These are phyloP conservation scores for Apistogramma diplotaenia DNA, from an alignment of 2,113 vertebrate genomes.

Conservation along the genomic window DNA sequence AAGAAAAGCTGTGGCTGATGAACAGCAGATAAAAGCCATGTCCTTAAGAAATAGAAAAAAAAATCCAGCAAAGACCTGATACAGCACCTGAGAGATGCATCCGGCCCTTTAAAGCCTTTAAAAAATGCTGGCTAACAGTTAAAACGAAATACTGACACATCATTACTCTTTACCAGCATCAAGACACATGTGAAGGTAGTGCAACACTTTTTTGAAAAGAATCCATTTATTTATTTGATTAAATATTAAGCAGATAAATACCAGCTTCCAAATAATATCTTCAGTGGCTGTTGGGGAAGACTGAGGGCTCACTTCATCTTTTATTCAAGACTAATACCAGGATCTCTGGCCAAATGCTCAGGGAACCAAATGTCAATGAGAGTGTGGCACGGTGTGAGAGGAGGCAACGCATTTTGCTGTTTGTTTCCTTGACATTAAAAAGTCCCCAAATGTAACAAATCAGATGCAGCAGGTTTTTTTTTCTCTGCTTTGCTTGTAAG, in stretches of 20 bases:
- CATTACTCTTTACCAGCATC: not conserved
- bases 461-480: not conserved
- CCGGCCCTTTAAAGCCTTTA: not conserved
- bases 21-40: no score
- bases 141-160: not conserved
- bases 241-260: not conserved
- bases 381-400: not conserved
- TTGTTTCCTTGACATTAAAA: not conserved
- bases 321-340: conserved; percentile 30
- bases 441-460: not conserved
- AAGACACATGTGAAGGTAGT: not conserved
- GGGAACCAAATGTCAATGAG: conserved; percentile 31
- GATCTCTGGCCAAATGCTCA: conserved; percentile 30
- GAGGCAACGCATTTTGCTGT: conserved; percentile 10
- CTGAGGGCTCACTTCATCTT: conserved; percentile 25
- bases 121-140: not conserved
- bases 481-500: not conserved
- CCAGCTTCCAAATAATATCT: not conserved
- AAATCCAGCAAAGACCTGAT: no score
- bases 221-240: not conserved
- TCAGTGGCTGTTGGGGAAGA: not conserved
- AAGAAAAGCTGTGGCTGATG: no score
- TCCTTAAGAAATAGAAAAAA: no score
- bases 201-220: not conserved
- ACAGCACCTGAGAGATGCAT: no score